Conservation (phyloP, 2,113 vertebrate genomes). For the Mohoua ochrocephala region DNA sequence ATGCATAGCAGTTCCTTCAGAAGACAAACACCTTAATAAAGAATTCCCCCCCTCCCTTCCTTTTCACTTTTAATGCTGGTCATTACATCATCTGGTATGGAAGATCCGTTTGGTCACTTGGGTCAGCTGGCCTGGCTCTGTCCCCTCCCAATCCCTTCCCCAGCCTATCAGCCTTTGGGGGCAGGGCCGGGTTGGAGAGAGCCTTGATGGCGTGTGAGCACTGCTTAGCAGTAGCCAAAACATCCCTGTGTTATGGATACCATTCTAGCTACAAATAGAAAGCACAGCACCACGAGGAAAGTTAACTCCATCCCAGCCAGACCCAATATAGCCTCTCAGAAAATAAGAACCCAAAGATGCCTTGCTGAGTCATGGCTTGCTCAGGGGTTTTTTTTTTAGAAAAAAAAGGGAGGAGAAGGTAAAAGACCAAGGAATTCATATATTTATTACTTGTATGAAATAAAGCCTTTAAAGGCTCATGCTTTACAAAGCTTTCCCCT, state of each 20-base stretch:
- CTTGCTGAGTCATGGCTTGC: not conserved
- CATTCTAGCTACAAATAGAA: not conserved
- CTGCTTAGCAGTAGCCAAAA: not conserved
- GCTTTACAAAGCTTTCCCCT: not conserved
- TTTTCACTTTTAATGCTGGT: not conserved
- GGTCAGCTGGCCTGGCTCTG: not conserved
- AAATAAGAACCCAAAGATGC: not conserved
- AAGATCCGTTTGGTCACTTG: not conserved
- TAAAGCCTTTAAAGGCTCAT: not conserved
- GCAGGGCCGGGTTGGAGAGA: not conserved
- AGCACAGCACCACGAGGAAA: not conserved
- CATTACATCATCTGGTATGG: not conserved
- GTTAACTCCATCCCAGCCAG: not conserved
- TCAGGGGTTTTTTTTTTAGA: not conserved
- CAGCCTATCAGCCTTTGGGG: not conserved
- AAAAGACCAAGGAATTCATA: not conserved
- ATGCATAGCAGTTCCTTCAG: not conserved
- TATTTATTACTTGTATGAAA: not conserved
- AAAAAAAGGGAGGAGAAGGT: not conserved
- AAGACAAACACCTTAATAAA: not conserved
- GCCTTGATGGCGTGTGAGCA: not conserved
- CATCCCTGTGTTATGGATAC: not conserved
- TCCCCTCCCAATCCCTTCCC: not conserved
- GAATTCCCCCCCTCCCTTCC: not conserved
- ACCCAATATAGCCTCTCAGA: not conserved